phyloP scores from a whole-genome alignment of 2,888 invertebrate genomes.

The Meghimatium bilineatum region DNA sequence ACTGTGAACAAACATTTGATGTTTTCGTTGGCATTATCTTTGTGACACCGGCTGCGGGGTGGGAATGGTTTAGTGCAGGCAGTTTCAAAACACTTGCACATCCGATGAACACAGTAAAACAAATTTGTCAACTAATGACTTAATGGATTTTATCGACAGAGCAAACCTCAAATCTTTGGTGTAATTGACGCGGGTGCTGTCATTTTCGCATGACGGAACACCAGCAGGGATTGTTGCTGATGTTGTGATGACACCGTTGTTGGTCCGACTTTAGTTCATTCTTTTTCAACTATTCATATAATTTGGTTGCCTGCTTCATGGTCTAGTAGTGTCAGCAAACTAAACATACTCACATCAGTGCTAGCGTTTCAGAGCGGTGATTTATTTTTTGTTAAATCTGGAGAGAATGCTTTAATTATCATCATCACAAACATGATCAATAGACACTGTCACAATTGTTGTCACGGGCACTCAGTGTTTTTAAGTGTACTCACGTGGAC shows the following conservation, averaged over 20 bases:
- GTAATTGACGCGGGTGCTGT: conserved; percentile 12
- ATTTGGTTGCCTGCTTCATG: neutral
- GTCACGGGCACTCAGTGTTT: neutral
- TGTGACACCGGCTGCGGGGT: neutral
- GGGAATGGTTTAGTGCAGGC: neutral
- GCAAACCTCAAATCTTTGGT: conserved; percentile 11
- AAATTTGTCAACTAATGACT: conserved; percentile 26
- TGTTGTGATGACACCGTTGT: neutral
- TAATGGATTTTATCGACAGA: conserved; percentile 26
- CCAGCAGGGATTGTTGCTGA: neutral
- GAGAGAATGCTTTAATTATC: neutral
- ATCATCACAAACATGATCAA: neutral
- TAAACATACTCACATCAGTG: conserved; percentile 1
- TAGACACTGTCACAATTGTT: neutral
- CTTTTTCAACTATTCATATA: neutral
- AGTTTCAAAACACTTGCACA: conserved; percentile 13
- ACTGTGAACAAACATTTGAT: conserved; percentile 3
- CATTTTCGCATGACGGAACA: neutral
- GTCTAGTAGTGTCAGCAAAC: neutral
- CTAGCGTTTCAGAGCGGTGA: neutral
- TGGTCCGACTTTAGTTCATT: conserved; percentile 9
- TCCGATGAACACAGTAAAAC: conserved; percentile 21
- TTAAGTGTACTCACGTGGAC: neutral
- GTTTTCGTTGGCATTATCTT: conserved; percentile 1
- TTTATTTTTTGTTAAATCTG: neutral